Evolutionary conservation across 2,113 vertebrate genomes (phyloP).

Genomic region (human (Homo sapiens)): GRCh38 chrX:101804001-101804500

Average conservation of each 20-base stretch:
- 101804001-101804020: not conserved
- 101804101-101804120: not conserved
- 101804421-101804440: no score
- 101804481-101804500: no score
- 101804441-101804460: no score
- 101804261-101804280: no score
- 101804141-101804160: not conserved
- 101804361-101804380: no score
- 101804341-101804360: no score
- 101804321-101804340: no score
- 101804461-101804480: no score
- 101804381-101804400: no score
- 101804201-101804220: not conserved
- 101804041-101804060: constrained; percentile 20
- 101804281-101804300: no score
- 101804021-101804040: constrained; percentile 13
- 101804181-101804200: not conserved
- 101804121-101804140: not conserved
- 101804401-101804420: no score
- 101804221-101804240: constrained; percentile 28
- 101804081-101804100: not conserved
- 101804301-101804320: no score
- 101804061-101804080: not conserved
- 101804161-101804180: constrained; percentile 6
- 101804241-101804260: not conserved